These are phyloP conservation scores for Marisa cornuarietis DNA, from an alignment of 1,140 invertebrate species.

Conservation along the genomic window DNA sequence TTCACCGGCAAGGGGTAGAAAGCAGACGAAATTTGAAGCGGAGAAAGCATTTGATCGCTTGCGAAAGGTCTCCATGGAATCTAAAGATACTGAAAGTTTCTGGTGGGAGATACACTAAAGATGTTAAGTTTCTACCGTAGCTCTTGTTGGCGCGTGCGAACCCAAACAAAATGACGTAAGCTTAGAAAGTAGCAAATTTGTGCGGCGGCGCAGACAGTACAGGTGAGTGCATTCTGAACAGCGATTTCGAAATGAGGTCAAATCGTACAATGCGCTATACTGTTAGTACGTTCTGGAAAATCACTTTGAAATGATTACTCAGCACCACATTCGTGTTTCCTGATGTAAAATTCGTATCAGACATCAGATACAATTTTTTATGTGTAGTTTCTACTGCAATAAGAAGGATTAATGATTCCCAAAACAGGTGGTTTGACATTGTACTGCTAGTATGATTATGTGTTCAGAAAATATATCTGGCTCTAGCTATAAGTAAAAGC, in stretches of 20 bases:
- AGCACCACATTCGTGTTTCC: background rate
- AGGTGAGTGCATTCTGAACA: background rate
- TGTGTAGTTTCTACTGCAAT: background rate
- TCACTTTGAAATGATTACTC: background rate
- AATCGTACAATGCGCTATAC: conserved; percentile 10
- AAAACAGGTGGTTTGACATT: no score
- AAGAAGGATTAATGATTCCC: no score
- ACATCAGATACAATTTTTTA: background rate
- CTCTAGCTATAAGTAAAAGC: no score
- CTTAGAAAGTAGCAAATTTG: conserved; percentile 18
- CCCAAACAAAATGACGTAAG: conserved; percentile 29
- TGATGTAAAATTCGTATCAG: background rate
- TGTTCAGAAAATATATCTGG: no score
- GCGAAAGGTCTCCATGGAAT: background rate
- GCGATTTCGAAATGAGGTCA: no score
- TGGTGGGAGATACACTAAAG: background rate
- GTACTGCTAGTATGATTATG: no score
- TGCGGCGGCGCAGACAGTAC: conserved; percentile 7
- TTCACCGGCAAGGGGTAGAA: conserved; percentile 4
- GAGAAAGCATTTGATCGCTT: conserved; percentile 1
- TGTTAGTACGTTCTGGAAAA: background rate
- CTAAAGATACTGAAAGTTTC: background rate
- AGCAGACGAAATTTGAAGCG: background rate
- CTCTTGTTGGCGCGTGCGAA: conserved; percentile 24
- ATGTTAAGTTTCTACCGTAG: background rate